Evolutionary conservation across 2,888 invertebrate species (phyloP).

Genomic region (Sturmia bella): DNA sequence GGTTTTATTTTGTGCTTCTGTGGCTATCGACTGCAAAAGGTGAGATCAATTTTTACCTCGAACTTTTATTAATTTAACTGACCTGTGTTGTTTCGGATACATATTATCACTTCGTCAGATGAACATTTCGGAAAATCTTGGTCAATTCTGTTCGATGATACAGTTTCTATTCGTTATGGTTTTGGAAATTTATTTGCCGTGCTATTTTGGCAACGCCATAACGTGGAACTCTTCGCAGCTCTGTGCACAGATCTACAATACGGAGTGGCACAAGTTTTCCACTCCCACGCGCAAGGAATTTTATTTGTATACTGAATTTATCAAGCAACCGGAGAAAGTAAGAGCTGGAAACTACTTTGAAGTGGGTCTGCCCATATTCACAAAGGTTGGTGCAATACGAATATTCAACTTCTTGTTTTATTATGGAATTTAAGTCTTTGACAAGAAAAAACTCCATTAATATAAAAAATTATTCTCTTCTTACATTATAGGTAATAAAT

Average conservation of each 20-base stretch:
- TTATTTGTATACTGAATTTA: constrained; percentile 76
- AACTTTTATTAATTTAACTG: too few species aligned
- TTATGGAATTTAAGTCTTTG: background rate
- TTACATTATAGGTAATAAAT: constrained; percentile 75
- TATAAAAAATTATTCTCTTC: background rate
- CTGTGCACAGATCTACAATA: constrained; percentile 73
- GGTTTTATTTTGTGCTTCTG: constrained; percentile 77
- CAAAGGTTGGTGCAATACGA: constrained; percentile 73
- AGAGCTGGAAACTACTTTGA: constrained; percentile 76
- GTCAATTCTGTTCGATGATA: constrained; percentile 71
- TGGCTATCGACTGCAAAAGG: constrained; percentile 74
- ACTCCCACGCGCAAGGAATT: constrained; percentile 73
- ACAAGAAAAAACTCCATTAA: background rate
- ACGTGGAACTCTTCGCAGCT: constrained; percentile 74
- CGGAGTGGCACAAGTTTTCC: constrained; percentile 76
- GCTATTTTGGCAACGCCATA: constrained; percentile 77
- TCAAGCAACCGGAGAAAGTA: constrained; percentile 75
- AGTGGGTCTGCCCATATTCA: constrained; percentile 77
- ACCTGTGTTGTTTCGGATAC: background rate
- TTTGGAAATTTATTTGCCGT: constrained; percentile 78
- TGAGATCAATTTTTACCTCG: too few species aligned
- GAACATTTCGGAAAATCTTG: constrained; percentile 70
- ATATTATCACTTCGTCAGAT: constrained; percentile 50
- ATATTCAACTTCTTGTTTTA: background rate
- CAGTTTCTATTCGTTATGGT: constrained; percentile 75